Evolutionary conservation across 92 coral and sea anemone genomes (phyloP).

Genomic region (Paramuricea clavata): DNA sequence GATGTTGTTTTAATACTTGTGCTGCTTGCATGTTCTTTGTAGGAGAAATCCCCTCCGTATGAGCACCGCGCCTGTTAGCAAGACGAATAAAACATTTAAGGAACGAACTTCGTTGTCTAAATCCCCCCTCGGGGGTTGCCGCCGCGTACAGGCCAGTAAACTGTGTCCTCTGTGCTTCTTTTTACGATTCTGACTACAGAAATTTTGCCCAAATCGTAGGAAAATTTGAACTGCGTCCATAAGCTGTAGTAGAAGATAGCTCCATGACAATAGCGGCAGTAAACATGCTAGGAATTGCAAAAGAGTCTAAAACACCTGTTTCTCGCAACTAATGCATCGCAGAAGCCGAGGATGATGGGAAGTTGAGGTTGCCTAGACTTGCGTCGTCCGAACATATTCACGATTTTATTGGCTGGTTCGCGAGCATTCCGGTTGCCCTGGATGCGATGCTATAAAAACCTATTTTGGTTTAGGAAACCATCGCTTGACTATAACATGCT

Average conservation of each 20-base stretch:
- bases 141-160: background rate
- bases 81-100: slow-evolving; percentile 98
- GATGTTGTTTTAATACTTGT: slow-evolving; percentile 87
- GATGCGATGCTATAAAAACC: slow-evolving; percentile 31
- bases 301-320: slow-evolving; percentile 93
- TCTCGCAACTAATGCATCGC: slow-evolving; percentile 71
- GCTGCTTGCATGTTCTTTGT: slow-evolving; percentile 93
- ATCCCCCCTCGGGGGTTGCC: slow-evolving; percentile 1
- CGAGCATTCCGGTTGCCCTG: slow-evolving; percentile 63
- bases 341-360: slow-evolving; percentile 85
- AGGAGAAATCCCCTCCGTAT: slow-evolving; percentile 85
- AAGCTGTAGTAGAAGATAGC: slow-evolving; percentile 79
- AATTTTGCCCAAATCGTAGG: slow-evolving; percentile 15
- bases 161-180: background rate
- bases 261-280: slow-evolving; percentile 99
- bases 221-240: slow-evolving; percentile 32
- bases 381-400: slow-evolving; percentile 75
- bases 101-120: slow-evolving; percentile 48
- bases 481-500: background rate
- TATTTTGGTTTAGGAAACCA: background rate
- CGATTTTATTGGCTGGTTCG: slow-evolving; percentile 79
- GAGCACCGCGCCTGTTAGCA: slow-evolving; percentile 93
- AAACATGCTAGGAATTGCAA: slow-evolving; percentile 98
- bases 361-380: slow-evolving; percentile 47
- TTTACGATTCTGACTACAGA: background rate